Evolutionary conservation across 2,113 vertebrate genomes (phyloP).

Genomic region (Catagonus wagneri): DNA sequence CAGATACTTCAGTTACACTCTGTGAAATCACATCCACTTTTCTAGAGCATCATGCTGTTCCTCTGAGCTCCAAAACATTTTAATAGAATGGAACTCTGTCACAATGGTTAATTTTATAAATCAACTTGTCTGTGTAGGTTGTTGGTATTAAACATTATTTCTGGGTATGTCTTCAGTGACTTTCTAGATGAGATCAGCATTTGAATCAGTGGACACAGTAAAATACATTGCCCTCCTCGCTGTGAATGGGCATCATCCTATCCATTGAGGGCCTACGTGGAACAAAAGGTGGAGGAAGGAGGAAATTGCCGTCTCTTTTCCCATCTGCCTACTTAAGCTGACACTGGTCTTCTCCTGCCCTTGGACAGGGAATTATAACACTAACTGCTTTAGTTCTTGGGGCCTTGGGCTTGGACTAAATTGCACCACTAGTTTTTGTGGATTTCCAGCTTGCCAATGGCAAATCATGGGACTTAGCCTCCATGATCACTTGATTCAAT

Average conservation of each 20-base stretch:
- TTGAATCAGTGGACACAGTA: background rate
- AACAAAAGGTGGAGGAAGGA: background rate
- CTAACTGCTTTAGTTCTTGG: background rate
- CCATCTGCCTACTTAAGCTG: background rate
- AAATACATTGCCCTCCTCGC: background rate
- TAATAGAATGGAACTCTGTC: background rate
- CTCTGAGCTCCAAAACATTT: background rate
- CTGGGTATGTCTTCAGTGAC: background rate
- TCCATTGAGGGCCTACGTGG: background rate
- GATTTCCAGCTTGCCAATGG: background rate
- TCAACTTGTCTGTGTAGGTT: background rate
- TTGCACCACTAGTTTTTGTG: background rate
- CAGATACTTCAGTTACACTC: background rate
- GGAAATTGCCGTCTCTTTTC: background rate
- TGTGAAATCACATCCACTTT: background rate
- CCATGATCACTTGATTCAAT: background rate
- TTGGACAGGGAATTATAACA: background rate
- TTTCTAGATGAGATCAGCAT: background rate
- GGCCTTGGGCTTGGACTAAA: background rate
- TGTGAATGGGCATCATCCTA: background rate
- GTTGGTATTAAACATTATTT: background rate
- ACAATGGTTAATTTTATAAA: background rate
- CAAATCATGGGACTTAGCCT: background rate
- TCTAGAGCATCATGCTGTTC: background rate
- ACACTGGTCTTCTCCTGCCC: background rate